Percentiles rank a stretch among this genome's conserved stretches.
Evolutionary conservation across 2,888 invertebrate species (phyloP).

Genomic region (Lasius fuliginosus): DNA sequence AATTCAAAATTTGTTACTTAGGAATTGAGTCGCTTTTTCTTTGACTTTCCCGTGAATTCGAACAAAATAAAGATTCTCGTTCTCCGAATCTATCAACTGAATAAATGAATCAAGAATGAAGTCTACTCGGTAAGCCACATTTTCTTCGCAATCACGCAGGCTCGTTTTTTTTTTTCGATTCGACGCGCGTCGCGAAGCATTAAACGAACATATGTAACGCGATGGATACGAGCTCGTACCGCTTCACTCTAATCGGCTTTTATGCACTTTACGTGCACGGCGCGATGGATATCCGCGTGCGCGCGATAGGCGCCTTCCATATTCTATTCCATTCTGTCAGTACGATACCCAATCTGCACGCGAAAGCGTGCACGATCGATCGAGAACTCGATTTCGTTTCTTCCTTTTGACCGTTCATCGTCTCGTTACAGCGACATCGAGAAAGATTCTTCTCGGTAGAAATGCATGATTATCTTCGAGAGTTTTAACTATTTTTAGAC

Average conservation of each 20-base stretch:
- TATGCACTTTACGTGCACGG: slow-evolving; percentile 51
- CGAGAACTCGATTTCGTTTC: slow-evolving; percentile 67
- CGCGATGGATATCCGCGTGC: slow-evolving; percentile 36
- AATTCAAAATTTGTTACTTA: background rate
- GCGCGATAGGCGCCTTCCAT: slow-evolving; percentile 55
- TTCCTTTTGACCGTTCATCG: slow-evolving; percentile 66
- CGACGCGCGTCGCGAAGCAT: slow-evolving; percentile 38
- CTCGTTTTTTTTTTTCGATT: slow-evolving; percentile 19
- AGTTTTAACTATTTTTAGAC: background rate
- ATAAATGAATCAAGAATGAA: slow-evolving; percentile 18
- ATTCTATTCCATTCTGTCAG: slow-evolving; percentile 68
- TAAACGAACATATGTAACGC: slow-evolving; percentile 44
- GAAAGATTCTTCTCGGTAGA: background rate
- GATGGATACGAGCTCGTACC: slow-evolving; percentile 39
- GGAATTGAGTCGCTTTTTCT: background rate
- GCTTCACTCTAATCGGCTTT: slow-evolving; percentile 61
- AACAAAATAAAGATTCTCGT: background rate
- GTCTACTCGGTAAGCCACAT: slow-evolving; percentile 7
- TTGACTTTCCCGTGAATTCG: background rate
- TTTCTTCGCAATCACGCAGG: slow-evolving; percentile 38
- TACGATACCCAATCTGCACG: slow-evolving; percentile 71
- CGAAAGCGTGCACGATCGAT: slow-evolving; percentile 65
- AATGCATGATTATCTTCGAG: background rate
- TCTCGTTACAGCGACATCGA: slow-evolving; percentile 3
- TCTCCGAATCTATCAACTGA: background rate